Evolutionary conservation across 2,113 vertebrate species (phyloP), one percentile per base, ranked within the genome.

Genomic region (Taxidea taxus): DNA sequence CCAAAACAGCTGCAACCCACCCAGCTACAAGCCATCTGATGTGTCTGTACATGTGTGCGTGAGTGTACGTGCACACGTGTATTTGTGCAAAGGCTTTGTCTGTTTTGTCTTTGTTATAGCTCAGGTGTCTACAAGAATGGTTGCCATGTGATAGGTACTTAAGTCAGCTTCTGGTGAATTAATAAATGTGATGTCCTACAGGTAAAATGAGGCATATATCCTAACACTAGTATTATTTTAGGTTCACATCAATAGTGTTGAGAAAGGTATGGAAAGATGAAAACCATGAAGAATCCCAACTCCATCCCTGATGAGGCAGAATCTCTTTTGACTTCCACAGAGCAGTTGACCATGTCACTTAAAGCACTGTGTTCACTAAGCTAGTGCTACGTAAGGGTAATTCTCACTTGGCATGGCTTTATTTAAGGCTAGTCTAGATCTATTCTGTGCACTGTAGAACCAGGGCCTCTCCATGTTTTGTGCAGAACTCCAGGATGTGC

Each of bases 321-420:
- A 20, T 31, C 56, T 12, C 60, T 39, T 66, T 29, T 18, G 10
- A 27, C 10, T 18, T 78, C 1, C 9, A 0, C 1, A 58, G 12
- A 2, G 4, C 1, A 3, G 10, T 1, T 21, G 12, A 4, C 14
- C 0, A 2, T 14, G 8, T 10, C 44, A 13, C 68, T 44, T 23
- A 23, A 5, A 47, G 14, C 1, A 1, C 16, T 21, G 13, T 29
- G 16, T 29, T 54, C 29, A 15, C 51, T 20, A 6, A 49, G 23
- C 4, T 11, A 2, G 42, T 12, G 11, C 10, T 11, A 6, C 2
- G 4, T 16, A 6, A 37, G 64, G 29, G 3, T 18, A 1, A 18
- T 37, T 51, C 64, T 4, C 2, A 0, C 42, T 4, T 27, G 18
- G 47, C 42, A 42, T 0, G 1, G 20, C 8, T 37, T 14, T 29